Percentiles rank a stretch among this genome's conserved stretches.
phyloP scores from a whole-genome alignment of 2,888 invertebrate species.

The Troides aeacus region DNA sequence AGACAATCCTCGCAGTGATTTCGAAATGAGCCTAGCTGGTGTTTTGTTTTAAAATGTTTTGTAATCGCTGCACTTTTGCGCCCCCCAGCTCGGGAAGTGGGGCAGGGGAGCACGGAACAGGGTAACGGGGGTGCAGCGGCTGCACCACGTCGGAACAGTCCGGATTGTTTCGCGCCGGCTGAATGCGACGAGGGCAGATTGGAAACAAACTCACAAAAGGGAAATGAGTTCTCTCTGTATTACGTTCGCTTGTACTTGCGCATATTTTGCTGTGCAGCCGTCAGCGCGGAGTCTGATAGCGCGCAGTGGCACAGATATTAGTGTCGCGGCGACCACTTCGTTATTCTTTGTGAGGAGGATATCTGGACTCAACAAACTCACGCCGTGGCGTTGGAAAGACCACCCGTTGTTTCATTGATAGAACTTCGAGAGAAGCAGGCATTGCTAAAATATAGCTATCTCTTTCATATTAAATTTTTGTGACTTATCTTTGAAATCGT shows the following conservation, averaged over 20 bases:
- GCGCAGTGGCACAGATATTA: no score
- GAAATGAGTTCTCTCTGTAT: conserved; percentile 18
- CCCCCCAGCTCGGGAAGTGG: conserved; percentile 11
- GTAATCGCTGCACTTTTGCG: conserved; percentile 17
- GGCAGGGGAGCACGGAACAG: conserved; percentile 4
- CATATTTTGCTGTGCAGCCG: not conserved
- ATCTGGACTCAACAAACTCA: no score
- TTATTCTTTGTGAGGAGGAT: no score
- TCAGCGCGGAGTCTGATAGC: no score
- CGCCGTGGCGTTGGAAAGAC: no score
- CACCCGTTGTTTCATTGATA: no score
- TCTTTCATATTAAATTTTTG: no score
- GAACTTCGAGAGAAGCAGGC: no score
- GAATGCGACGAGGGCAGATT: conserved; percentile 13
- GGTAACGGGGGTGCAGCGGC: not conserved
- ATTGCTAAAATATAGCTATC: no score
- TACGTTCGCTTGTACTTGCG: conserved; percentile 4
- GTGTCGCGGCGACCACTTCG: no score
- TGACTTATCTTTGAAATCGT: no score
- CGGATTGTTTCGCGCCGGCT: conserved; percentile 10
- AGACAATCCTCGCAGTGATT: not conserved
- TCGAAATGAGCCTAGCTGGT: conserved; percentile 1
- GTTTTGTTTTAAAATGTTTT: conserved; percentile 17
- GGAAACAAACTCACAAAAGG: conserved; percentile 22
- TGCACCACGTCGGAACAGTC: conserved; percentile 3